Evolutionary conservation across 2,888 invertebrate species (phyloP).

Genomic region (Chrysodeixis includens): DNA sequence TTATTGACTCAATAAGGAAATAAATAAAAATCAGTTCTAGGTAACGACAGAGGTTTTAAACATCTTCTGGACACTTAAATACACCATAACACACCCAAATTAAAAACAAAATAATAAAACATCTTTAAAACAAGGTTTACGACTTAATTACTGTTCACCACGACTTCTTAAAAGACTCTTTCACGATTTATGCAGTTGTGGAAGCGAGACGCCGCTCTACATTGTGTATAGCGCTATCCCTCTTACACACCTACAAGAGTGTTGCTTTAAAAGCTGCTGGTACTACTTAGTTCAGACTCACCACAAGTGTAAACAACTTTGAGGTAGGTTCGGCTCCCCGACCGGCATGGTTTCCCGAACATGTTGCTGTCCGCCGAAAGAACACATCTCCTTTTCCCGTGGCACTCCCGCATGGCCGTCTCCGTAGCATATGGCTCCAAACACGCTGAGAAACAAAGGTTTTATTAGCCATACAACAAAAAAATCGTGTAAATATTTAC

Average conservation of each 20-base stretch:
- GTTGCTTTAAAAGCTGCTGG: too few species aligned
- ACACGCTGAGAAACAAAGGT: conserved; percentile 90
- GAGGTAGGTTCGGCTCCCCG: conserved; percentile 94
- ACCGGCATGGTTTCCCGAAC: conserved; percentile 94
- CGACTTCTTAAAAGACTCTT: too few species aligned
- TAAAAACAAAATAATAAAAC: conserved; percentile 33
- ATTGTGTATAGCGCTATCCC: too few species aligned
- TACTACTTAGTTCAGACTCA: conserved; percentile 84
- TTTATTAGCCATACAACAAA: conserved; percentile 38
- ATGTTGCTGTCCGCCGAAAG: conserved; percentile 94
- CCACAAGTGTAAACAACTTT: conserved; percentile 97
- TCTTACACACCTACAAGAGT: too few species aligned
- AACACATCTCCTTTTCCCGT: conserved; percentile 94
- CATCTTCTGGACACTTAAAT: conserved; percentile 6
- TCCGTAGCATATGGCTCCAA: conserved; percentile 97
- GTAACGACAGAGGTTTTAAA: too few species aligned
- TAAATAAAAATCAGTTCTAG: neutral
- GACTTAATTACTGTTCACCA: neutral
- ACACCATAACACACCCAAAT: conserved; percentile 25
- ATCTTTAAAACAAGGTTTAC: conserved; percentile 37
- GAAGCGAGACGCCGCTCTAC: too few species aligned
- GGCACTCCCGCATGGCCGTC: conserved; percentile 96
- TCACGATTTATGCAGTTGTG: too few species aligned
- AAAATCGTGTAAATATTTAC: conserved; percentile 44
- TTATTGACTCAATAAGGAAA: too few species aligned